Conservation (phyloP, 2,113 vertebrate species). For the Gobiocypris rarus region DNA sequence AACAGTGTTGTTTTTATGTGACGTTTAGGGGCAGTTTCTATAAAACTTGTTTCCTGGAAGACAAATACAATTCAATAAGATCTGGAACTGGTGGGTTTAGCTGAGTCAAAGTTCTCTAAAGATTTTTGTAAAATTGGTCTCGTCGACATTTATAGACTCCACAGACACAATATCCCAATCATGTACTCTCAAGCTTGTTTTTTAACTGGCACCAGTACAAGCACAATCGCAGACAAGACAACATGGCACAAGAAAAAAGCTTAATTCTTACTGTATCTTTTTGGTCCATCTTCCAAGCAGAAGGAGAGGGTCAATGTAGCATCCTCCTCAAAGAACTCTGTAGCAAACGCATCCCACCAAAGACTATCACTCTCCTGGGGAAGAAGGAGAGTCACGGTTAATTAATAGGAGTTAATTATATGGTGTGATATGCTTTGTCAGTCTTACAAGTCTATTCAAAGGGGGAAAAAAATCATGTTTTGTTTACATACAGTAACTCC, state of each 20-base stretch:
- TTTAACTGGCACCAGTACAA: conserved; percentile 2
- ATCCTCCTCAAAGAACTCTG: conserved; percentile 99
- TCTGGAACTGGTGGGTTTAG: not conserved
- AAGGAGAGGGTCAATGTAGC: conserved; percentile 98
- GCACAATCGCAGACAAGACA: not conserved
- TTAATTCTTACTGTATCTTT: conserved; percentile 97
- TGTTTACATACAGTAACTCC: not conserved
- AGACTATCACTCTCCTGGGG: conserved; percentile 97
- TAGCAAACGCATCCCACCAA: conserved; percentile 99
- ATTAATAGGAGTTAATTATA: conserved; percentile 51
- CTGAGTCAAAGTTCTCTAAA: not conserved
- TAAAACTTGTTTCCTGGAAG: conserved; percentile 13
- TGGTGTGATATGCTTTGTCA: conserved; percentile 1
- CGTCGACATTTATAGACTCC: not conserved
- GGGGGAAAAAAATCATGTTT: not conserved
- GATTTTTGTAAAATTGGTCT: not conserved
- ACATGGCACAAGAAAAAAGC: not conserved
- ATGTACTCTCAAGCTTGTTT: not conserved
- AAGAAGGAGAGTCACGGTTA: conserved; percentile 40
- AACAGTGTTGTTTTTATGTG: not conserved
- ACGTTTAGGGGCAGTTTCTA: not conserved
- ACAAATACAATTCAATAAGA: not conserved
- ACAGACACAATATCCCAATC: not conserved
- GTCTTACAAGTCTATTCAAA: not conserved
- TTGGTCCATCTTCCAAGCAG: conserved; percentile 99